Evolutionary conservation across 2,113 vertebrate genomes (phyloP), one percentile per base, ranked within the genome.

Genomic region (Sarotherodon lohbergeri): DNA sequence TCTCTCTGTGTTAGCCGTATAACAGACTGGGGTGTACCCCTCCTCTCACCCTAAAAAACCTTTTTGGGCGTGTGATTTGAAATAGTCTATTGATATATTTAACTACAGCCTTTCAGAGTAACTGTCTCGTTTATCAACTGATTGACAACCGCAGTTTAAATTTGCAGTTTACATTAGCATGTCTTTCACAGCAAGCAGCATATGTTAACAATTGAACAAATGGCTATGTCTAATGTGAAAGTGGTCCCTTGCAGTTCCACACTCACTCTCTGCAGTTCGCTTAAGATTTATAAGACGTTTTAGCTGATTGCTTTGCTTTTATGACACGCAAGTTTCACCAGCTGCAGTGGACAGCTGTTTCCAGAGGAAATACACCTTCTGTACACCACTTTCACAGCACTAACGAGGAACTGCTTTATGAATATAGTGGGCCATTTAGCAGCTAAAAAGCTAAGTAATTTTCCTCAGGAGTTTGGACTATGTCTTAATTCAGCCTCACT

Each of bases 371-470:
- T 9, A n/a, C 10, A 78, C 27, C 46, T 13, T 34, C 27, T 78
- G 16, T 52, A 34, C 27, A 52, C 17, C 17, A 78, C 46, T 52
- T 78, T 78, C 27, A 34, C 73, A 13, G 43, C 9, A 34, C 73
- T 10, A 52, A 5, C 3, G 8, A 52, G 73, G 6, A 52, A 4
- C 0, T 52, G 0, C 27, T 34, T 78, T 34, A 0, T 34, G 73
- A 52, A n/a, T 50, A 34, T 34, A 78, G 27, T 34, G 73, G 2
- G 11, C 17, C 4, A 5, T 52, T 50, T 78, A 4, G 16, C 46
- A 78, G 27, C 16, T 12, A 9, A 78, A 52, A n/a, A 13, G 27
- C 46, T 4, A 32, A 16, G 27, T 4, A 0, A 10, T 50, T 32
- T 50, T 50, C 0, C 73, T 78, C 27, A 50, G 46, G 24, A 52